These are phyloP conservation scores for Etheostoma perlongum DNA, from an alignment of 2,797 vertebrate species.

Conservation along the genomic window DNA sequence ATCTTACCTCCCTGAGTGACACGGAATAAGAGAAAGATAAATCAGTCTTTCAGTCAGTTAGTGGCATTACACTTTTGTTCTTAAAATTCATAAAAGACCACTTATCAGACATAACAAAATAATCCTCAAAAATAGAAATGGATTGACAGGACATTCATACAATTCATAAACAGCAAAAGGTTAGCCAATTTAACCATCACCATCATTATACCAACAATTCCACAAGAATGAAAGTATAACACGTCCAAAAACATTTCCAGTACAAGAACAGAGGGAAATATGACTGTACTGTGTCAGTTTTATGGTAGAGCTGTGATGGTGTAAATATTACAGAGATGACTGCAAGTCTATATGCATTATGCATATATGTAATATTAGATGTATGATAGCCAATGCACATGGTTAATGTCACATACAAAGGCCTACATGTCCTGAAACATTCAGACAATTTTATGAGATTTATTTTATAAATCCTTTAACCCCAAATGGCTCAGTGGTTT, in stretches of 20 bases:
- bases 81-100: not conserved
- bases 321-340: not conserved
- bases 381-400: not conserved
- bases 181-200: no score
- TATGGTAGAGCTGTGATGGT: not conserved
- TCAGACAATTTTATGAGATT: not conserved
- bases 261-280: no score
- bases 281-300: not conserved
- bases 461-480: slow-evolving; percentile 3
- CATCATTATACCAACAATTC: no score
- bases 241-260: no score
- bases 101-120: not conserved
- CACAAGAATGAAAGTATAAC: no score
- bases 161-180: no score
- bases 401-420: slow-evolving; percentile 11
- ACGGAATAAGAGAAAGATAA: slow-evolving; percentile 18
- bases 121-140: not conserved
- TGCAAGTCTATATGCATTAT: not conserved
- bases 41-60: not conserved
- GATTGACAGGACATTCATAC: not conserved
- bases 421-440: not conserved
- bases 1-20: slow-evolving; percentile 94
- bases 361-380: not conserved
- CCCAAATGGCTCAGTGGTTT: slow-evolving; percentile 19
- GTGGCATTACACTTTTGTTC: not conserved